phyloP scores from a whole-genome alignment of 2,888 invertebrate species.

The Timandra comae region DNA sequence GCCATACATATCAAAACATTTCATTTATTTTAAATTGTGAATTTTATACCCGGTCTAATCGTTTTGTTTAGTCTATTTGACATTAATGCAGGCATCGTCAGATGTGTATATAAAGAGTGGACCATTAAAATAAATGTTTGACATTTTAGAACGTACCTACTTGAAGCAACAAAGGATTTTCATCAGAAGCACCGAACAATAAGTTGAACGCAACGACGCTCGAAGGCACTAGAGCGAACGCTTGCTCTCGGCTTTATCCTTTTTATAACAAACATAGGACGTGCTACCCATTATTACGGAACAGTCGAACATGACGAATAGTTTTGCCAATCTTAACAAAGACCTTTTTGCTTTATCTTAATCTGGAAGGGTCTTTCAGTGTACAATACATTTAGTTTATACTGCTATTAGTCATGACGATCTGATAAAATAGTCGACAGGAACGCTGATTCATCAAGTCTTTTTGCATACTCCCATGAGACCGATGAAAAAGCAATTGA shows the following conservation, averaged over 20 bases:
- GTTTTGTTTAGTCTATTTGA: no score
- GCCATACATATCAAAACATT: no score
- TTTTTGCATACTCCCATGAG: constrained; percentile 44
- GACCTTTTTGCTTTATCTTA: constrained; percentile 34
- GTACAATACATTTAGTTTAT: constrained; percentile 40
- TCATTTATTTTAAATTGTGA: no score
- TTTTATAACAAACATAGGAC: constrained; percentile 20
- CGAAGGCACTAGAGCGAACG: constrained; percentile 11
- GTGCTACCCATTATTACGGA: constrained; percentile 20
- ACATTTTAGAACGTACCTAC: constrained; percentile 17
- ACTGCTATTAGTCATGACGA: constrained; percentile 42
- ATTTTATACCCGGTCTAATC: no score
- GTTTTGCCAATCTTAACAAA: constrained; percentile 19
- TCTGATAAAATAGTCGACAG: constrained; percentile 44
- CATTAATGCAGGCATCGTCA: no score
- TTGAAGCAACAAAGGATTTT: constrained; percentile 18
- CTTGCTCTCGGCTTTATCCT: constrained; percentile 16
- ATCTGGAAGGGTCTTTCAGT: constrained; percentile 43
- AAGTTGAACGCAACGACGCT: constrained; percentile 7
- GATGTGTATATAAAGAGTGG: no score
- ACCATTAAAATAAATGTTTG: constrained; percentile 10
- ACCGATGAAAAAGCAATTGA: constrained; percentile 29
- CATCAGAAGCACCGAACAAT: constrained; percentile 13
- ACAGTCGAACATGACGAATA: constrained; percentile 28
- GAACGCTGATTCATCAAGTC: constrained; percentile 41